A percentile compares a stretch with the other conserved stretches of the same genome.
phyloP scores from a whole-genome alignment of 2,797 vertebrate species.

The Malurus leucopterus region DNA sequence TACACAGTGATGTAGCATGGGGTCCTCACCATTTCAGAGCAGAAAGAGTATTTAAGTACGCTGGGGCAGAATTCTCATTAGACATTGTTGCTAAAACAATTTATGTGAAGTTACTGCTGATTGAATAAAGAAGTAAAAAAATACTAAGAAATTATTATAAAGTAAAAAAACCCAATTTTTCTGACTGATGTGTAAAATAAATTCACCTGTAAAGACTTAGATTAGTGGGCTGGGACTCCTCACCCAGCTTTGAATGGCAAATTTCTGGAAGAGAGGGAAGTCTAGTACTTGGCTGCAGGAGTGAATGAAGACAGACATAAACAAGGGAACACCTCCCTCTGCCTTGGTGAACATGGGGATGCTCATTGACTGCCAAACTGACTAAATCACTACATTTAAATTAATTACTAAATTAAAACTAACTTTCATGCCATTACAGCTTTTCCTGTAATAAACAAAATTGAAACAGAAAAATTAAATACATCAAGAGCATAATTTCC shows the following conservation, averaged over 20 bases:
- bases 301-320: neutral
- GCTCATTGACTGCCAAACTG: fast-evolving
- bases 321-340: neutral
- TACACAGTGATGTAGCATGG: neutral
- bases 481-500: neutral
- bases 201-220: neutral
- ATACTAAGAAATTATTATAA: neutral
- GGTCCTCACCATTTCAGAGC: neutral
- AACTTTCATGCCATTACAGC: neutral
- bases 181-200: neutral
- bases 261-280: neutral
- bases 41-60: neutral
- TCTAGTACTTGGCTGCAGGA: neutral
- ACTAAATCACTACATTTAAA: neutral
- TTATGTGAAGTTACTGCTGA: neutral
- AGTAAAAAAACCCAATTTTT: neutral
- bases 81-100: neutral
- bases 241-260: neutral
- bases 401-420: neutral
- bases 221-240: neutral
- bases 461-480: neutral
- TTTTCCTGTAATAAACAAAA: neutral
- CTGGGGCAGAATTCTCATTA: neutral
- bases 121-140: neutral
- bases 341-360: neutral